phyloP scores from a whole-genome alignment of 2,888 invertebrate genomes.

The Venustoraphidia nigricollis region DNA sequence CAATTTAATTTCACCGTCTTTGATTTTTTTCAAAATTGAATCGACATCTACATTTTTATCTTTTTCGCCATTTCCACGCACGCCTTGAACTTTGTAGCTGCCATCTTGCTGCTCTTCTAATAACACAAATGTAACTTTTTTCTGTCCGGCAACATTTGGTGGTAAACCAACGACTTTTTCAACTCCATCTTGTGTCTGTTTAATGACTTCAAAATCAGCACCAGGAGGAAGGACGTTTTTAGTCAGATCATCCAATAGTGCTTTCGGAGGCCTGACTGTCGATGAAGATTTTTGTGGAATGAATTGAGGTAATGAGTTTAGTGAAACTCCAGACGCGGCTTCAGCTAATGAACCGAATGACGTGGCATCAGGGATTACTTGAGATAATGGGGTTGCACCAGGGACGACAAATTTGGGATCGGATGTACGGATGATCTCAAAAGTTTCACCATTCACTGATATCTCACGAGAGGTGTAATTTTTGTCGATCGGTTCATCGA shows the following conservation, averaged over 20 bases:
- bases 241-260: constrained; percentile 60
- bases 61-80: constrained; percentile 58
- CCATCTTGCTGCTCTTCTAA: constrained; percentile 76
- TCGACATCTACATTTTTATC: constrained; percentile 61
- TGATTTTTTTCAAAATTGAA: constrained; percentile 63
- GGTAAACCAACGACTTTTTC: constrained; percentile 50
- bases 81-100: constrained; percentile 70
- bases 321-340: constrained; percentile 31
- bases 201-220: constrained; percentile 66
- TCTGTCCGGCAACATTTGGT: constrained; percentile 44
- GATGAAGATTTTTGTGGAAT: constrained; percentile 27
- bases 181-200: constrained; percentile 56
- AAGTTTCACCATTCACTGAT: constrained; percentile 58
- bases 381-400: constrained; percentile 17
- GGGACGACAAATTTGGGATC: constrained; percentile 45
- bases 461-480: constrained; percentile 61
- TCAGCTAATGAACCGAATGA: constrained; percentile 25
- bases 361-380: not conserved
- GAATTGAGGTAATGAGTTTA: constrained; percentile 23
- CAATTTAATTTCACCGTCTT: constrained; percentile 65
- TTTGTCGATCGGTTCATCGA: constrained; percentile 45
- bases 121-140: constrained; percentile 76
- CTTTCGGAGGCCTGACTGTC: constrained; percentile 45
- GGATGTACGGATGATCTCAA: constrained; percentile 54
- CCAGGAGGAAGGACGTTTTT: constrained; percentile 65